Percentiles rank a stretch among this genome's conserved stretches.
These are phyloP conservation scores for Calliopum simillimum DNA, from an alignment of 2,888 invertebrate species.

Conservation along the genomic window DNA sequence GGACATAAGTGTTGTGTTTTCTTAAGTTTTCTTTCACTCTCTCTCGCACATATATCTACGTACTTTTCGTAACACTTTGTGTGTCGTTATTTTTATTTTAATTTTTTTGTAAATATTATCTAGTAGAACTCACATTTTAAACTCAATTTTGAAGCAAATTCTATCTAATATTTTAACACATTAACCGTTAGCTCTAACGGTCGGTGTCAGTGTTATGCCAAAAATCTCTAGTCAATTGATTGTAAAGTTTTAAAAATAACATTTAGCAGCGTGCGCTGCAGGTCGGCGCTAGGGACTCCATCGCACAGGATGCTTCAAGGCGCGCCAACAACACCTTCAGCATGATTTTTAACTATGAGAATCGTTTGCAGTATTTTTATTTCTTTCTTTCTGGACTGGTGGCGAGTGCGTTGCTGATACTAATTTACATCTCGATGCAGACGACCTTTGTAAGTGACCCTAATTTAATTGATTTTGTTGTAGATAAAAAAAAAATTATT, in stretches of 20 bases:
- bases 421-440: constrained; percentile 60
- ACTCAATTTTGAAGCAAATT: not conserved
- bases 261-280: constrained; percentile 31
- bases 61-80: not conserved
- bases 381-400: constrained; percentile 61
- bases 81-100: not conserved
- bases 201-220: not conserved
- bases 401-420: constrained; percentile 58
- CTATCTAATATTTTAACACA: not conserved
- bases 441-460: constrained; percentile 58
- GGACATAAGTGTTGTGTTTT: not conserved
- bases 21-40: constrained; percentile 6
- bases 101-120: not conserved
- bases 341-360: constrained; percentile 50
- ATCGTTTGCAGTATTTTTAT: constrained; percentile 61
- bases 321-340: constrained; percentile 20
- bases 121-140: not conserved
- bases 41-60: not conserved
- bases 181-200: not conserved
- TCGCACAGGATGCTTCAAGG: constrained; percentile 28
- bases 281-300: constrained; percentile 29
- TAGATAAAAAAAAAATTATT: no score
- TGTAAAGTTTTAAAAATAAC: constrained; percentile 7
- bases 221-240: not conserved
- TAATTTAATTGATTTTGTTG: no score